These are phyloP conservation scores for Nyctalus aviator DNA, from an alignment of 2,797 vertebrate genomes.

Conservation along the genomic window DNA sequence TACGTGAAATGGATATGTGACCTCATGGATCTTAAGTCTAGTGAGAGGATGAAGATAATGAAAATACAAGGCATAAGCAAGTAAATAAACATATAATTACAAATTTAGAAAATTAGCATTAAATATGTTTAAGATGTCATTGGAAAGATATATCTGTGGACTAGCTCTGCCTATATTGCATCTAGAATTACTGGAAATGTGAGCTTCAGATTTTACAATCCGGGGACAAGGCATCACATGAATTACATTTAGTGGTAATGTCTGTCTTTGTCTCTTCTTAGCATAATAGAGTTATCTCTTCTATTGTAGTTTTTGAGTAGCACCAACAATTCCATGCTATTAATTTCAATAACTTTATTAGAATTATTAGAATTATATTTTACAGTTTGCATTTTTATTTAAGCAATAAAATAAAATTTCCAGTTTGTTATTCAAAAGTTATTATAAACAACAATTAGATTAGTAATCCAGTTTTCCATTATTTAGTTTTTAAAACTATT, in stretches of 20 bases:
- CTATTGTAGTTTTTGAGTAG: constrained; percentile 54
- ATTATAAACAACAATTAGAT: constrained; percentile 8
- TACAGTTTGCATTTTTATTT: constrained; percentile 27
- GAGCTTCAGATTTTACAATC: constrained; percentile 16
- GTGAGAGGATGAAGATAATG: not conserved
- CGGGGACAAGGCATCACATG: not conserved
- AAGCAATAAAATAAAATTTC: constrained; percentile 46
- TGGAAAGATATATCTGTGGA: not conserved
- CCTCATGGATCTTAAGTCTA: not conserved
- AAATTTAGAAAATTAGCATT: not conserved
- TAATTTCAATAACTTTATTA: constrained; percentile 6
- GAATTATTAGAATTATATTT: constrained; percentile 15
- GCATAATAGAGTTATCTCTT: not conserved
- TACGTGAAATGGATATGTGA: not conserved
- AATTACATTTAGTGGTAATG: not conserved
- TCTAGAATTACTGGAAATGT: not conserved
- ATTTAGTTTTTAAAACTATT: constrained; percentile 35
- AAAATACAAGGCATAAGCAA: not conserved
- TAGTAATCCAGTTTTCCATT: not conserved
- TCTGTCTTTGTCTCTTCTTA: constrained; percentile 24
- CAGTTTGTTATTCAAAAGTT: constrained; percentile 31
- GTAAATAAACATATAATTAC: not conserved
- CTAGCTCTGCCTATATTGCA: constrained; percentile 9
- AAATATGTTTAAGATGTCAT: not conserved
- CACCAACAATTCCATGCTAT: not conserved